phyloP scores from a whole-genome alignment of 2,113 vertebrate species.

The Caranx melampygus region DNA sequence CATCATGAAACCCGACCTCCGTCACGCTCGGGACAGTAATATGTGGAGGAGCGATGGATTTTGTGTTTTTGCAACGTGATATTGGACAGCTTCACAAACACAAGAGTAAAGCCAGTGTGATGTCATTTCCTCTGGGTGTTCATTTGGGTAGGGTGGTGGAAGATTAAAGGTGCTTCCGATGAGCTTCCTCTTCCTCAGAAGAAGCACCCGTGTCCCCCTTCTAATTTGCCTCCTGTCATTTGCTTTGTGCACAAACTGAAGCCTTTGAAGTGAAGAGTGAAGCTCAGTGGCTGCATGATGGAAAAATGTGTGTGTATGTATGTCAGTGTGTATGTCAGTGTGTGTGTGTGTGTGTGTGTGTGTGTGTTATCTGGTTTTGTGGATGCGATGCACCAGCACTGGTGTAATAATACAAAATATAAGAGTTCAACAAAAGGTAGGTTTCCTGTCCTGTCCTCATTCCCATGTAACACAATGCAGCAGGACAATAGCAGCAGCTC shows the following conservation, averaged over 20 bases:
- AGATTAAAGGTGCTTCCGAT: slow-evolving; percentile 76
- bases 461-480: slow-evolving; percentile 84
- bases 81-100: neutral
- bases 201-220: slow-evolving; percentile 63
- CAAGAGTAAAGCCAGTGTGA: slow-evolving; percentile 30
- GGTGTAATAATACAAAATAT: slow-evolving; percentile 69
- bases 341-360: slow-evolving; percentile 5
- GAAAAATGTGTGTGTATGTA: slow-evolving; percentile 23
- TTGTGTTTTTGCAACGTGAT: slow-evolving; percentile 36
- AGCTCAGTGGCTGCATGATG: slow-evolving; percentile 37
- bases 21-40: slow-evolving; percentile 12
- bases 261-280: slow-evolving; percentile 71
- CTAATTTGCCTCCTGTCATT: slow-evolving; percentile 75
- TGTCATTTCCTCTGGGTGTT: slow-evolving; percentile 62
- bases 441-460: slow-evolving; percentile 81
- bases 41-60: slow-evolving; percentile 36
- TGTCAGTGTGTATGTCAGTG: slow-evolving; percentile 8
- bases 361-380: slow-evolving; percentile 23
- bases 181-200: slow-evolving; percentile 69
- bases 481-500: slow-evolving; percentile 68
- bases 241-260: slow-evolving; percentile 52
- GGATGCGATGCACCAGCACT: slow-evolving; percentile 20
- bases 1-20: slow-evolving; percentile 44
- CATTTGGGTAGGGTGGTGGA: slow-evolving; percentile 42
- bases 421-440: slow-evolving; percentile 73